Conservation (phyloP, 2,797 vertebrate genomes). For the Columba guinea region DNA sequence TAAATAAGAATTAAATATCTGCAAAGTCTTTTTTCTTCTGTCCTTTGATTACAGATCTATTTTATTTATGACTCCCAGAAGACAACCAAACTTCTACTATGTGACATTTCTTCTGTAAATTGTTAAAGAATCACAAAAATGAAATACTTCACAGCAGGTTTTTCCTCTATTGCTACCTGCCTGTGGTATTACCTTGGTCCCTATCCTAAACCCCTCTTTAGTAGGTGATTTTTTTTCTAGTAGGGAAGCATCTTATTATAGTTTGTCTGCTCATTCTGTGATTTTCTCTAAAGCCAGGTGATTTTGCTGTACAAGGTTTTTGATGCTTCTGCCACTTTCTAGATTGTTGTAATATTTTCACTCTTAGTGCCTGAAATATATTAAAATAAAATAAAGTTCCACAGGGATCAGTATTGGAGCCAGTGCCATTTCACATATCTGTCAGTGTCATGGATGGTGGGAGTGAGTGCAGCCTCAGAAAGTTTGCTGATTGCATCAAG, state of each 20-base stretch:
- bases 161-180: conserved; percentile 69
- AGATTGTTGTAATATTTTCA: not conserved
- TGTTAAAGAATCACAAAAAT: conserved; percentile 76
- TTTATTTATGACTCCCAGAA: conserved; percentile 78
- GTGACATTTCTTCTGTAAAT: conserved; percentile 76
- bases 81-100: conserved; percentile 69
- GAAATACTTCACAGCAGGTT: conserved; percentile 76
- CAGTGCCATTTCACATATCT: too few relatives aligned
- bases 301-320: not conserved
- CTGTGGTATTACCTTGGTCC: not conserved
- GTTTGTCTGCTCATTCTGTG: not conserved
- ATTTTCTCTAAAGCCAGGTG: not conserved
- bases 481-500: too few relatives aligned
- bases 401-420: too few relatives aligned
- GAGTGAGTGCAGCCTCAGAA: too few relatives aligned
- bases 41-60: conserved; percentile 72
- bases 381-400: not conserved
- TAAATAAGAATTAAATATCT: conserved; percentile 80
- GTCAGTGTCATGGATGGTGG: too few relatives aligned
- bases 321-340: not conserved
- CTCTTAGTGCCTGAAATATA: not conserved
- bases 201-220: not conserved
- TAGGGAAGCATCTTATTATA: not conserved
- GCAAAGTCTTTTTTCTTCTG: conserved; percentile 73
- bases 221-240: not conserved